Percentiles rank a stretch among this genome's conserved stretches.
phyloP scores from a whole-genome alignment of 2,888 invertebrate genomes.

The Nemoura dubitans region DNA sequence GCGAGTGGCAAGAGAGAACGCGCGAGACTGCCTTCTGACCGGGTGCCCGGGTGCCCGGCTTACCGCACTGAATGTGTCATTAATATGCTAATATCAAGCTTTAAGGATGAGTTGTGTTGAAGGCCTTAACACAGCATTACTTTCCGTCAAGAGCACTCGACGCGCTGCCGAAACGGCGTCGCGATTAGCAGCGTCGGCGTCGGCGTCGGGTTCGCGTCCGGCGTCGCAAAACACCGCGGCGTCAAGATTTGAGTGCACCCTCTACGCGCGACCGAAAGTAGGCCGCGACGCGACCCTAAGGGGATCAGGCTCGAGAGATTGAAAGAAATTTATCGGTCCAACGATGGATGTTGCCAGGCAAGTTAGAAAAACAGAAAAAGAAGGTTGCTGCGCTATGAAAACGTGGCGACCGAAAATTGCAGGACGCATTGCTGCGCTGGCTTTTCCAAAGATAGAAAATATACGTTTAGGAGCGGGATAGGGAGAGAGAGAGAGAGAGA shows the following conservation, averaged over 20 bases:
- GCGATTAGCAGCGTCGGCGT: neutral
- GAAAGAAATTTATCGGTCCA: conserved; percentile 22
- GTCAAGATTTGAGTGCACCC: too few relatives aligned
- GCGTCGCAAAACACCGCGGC: neutral
- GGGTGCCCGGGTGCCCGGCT: too few relatives aligned
- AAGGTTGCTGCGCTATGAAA: conserved; percentile 55
- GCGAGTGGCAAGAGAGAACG: neutral
- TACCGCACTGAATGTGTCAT: conserved; percentile 9
- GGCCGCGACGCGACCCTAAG: neutral
- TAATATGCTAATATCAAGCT: conserved; percentile 23
- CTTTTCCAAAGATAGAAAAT: conserved; percentile 47
- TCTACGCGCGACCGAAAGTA: neutral
- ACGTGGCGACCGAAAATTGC: conserved; percentile 10
- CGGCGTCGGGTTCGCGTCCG: neutral
- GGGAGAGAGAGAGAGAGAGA: too few relatives aligned
- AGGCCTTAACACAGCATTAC: conserved; percentile 21
- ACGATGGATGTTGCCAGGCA: conserved; percentile 18
- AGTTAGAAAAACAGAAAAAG: conserved; percentile 22
- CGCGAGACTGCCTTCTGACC: neutral
- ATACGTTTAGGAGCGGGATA: conserved; percentile 46
- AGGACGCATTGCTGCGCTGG: conserved; percentile 45
- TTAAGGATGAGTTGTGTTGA: conserved; percentile 23
- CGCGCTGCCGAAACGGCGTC: neutral
- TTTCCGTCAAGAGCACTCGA: conserved; percentile 14
- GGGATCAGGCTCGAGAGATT: conserved; percentile 17